A percentile compares a stretch with the other conserved stretches of the same genome.
These are phyloP conservation scores for Tyrophagus putrescentiae DNA, from an alignment of 1,140 invertebrate species.

Conservation along the genomic window DNA sequence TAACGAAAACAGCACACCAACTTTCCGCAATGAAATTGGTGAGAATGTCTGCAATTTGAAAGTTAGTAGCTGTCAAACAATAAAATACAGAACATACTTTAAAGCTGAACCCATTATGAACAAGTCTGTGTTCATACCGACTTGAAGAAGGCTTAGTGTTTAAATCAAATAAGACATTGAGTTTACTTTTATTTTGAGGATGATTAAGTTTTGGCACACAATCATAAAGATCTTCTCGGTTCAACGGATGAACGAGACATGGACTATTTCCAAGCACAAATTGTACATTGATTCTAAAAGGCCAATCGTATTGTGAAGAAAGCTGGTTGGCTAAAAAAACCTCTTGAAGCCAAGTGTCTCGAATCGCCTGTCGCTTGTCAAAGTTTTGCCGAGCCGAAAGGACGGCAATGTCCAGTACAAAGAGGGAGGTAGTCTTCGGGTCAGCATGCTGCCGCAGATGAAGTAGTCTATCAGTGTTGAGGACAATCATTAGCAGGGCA, in stretches of 20 bases:
- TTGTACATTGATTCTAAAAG: constrained; percentile 19
- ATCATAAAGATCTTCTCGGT: constrained; percentile 20
- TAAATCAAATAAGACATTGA: neutral
- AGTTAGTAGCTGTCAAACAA: neutral
- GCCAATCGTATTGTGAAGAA: neutral
- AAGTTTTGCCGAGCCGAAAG: constrained; percentile 24
- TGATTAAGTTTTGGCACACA: constrained; percentile 21
- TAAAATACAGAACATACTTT: constrained; percentile 13
- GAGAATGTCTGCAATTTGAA: constrained; percentile 16
- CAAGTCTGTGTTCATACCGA: neutral
- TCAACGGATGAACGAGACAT: constrained; percentile 23
- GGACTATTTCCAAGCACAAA: constrained; percentile 24
- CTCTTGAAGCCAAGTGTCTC: constrained; percentile 23
- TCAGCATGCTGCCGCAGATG: too few relatives aligned
- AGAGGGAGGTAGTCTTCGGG: neutral
- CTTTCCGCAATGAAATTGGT: constrained; percentile 17
- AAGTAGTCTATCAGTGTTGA: too few relatives aligned
- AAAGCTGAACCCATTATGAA: constrained; percentile 24
- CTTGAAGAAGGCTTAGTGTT: neutral
- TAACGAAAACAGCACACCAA: constrained; percentile 16
- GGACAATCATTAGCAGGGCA: too few relatives aligned
- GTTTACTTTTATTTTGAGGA: constrained; percentile 13
- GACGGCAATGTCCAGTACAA: constrained; percentile 20
- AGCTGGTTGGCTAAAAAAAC: neutral
- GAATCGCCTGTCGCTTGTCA: constrained; percentile 22